Conservation (phyloP, 1,140 invertebrate species). For the Tetramorium alpestre region DNA sequence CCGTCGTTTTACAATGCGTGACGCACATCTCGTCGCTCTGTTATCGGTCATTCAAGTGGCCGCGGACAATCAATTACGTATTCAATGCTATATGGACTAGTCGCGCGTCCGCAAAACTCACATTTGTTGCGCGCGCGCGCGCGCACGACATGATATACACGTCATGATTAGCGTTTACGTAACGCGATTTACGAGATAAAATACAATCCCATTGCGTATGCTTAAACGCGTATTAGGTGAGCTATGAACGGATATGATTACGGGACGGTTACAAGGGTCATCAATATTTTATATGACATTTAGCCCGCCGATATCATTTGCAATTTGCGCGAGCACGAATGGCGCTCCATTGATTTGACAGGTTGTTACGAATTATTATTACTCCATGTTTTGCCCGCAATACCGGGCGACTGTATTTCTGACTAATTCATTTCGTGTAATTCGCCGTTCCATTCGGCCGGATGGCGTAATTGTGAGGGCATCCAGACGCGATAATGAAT, state of each 20-base stretch:
- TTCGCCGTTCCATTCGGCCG: constrained; percentile 14
- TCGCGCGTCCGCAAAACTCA: constrained; percentile 30
- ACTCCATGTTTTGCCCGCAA: constrained; percentile 41
- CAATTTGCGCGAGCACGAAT: constrained; percentile 50
- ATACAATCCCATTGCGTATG: constrained; percentile 58
- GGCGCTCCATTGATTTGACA: constrained; percentile 58
- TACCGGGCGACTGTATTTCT: not conserved
- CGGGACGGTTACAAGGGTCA: constrained; percentile 53
- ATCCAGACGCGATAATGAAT: constrained; percentile 39
- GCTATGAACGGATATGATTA: constrained; percentile 51
- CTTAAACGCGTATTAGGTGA: constrained; percentile 53
- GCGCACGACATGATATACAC: constrained; percentile 8
- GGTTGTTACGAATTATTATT: constrained; percentile 63
- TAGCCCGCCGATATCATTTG: constrained; percentile 55
- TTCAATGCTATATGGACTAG: constrained; percentile 29
- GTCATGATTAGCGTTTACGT: constrained; percentile 52
- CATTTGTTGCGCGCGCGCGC: not conserved
- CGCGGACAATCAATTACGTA: constrained; percentile 34
- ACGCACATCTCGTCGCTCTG: constrained; percentile 3
- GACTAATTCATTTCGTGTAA: constrained; percentile 53
- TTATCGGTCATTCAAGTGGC: constrained; percentile 32
- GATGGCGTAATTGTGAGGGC: constrained; percentile 30
- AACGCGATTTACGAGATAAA: constrained; percentile 56
- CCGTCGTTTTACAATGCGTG: constrained; percentile 11
- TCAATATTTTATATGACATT: constrained; percentile 62